phyloP scores from a whole-genome alignment of 2,113 vertebrate species.

The Lichenostomus cassidix region DNA sequence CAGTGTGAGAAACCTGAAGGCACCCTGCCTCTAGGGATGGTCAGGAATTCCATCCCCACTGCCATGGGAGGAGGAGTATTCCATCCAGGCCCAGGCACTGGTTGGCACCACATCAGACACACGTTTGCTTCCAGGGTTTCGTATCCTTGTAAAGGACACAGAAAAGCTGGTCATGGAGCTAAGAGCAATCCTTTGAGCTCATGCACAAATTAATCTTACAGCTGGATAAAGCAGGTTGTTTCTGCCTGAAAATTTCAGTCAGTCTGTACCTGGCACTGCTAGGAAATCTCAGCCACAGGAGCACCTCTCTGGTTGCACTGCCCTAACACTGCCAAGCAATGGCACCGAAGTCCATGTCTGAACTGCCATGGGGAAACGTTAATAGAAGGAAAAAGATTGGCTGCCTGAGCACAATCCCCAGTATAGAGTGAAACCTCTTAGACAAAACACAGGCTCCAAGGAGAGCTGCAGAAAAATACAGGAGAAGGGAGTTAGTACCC shows the following conservation, averaged over 20 bases:
- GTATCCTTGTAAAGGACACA: background rate
- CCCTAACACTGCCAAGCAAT: background rate
- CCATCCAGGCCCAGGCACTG: accelerated
- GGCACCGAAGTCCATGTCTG: background rate
- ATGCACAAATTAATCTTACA: background rate
- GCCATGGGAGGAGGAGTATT: accelerated
- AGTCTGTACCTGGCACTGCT: background rate
- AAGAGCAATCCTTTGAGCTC: background rate
- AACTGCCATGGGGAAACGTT: background rate
- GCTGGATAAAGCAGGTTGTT: background rate
- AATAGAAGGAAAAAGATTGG: background rate
- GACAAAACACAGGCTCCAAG: background rate
- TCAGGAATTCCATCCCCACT: background rate
- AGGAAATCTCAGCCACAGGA: background rate
- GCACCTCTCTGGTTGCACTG: background rate
- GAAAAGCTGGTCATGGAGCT: background rate
- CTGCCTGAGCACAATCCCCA: background rate
- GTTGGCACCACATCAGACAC: background rate
- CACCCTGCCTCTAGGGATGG: accelerated
- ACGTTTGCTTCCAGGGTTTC: background rate
- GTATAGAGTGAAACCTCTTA: background rate
- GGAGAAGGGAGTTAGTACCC: background rate
- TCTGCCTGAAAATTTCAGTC: background rate
- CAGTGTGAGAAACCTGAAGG: no score
- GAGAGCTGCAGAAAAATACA: background rate